Conservation (phyloP, 2,113 vertebrate genomes). For the Pithys albifrons region DNA sequence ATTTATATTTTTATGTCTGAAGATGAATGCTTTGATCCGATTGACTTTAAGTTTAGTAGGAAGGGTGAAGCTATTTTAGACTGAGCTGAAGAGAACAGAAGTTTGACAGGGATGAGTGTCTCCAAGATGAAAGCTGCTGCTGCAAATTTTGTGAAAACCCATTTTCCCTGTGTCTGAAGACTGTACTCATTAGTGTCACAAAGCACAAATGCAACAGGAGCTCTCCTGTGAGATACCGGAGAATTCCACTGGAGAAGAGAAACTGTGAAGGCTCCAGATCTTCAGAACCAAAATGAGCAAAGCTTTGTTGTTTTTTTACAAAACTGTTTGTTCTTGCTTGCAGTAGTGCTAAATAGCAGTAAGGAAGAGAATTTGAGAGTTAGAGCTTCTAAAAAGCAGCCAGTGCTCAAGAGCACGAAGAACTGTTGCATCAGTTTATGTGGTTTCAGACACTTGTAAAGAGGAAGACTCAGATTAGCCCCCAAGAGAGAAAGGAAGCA, state of each 20-base stretch:
- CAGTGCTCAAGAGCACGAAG: neutral
- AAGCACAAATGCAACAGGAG: neutral
- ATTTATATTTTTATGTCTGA: neutral
- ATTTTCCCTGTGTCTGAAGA: neutral
- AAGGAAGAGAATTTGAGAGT: neutral
- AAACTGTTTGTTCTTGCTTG: neutral
- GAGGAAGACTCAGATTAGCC: slow-evolving; percentile 28
- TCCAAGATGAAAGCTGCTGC: neutral
- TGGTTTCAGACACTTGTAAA: slow-evolving; percentile 6
- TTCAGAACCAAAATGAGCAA: neutral
- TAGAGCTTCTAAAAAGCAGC: slow-evolving; percentile 10
- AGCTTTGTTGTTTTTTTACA: neutral
- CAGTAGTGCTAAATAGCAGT: neutral
- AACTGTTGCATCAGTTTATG: neutral
- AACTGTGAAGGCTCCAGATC: neutral
- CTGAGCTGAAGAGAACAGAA: neutral
- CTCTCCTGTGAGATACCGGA: neutral
- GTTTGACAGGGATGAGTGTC: neutral
- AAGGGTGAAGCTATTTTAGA: neutral
- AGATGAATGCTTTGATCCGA: neutral
- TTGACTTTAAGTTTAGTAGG: neutral
- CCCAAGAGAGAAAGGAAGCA: neutral
- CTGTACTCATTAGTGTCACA: neutral
- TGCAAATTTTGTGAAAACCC: neutral
- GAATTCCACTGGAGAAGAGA: slow-evolving; percentile 2